These are phyloP conservation scores for Sceloporus undulatus DNA, from an alignment of 2,113 vertebrate species.

Conservation along the genomic window DNA sequence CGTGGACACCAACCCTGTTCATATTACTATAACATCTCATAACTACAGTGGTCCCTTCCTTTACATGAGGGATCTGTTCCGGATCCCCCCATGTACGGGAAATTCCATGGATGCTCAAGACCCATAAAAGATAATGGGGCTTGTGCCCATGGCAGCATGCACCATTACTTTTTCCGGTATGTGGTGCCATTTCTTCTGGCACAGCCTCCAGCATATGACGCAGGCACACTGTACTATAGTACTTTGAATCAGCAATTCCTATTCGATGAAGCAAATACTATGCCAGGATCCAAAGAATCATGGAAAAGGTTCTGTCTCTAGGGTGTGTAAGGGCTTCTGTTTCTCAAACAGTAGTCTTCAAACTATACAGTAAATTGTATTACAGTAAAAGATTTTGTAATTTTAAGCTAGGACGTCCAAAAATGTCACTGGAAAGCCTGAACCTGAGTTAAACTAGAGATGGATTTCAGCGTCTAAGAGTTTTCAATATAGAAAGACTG, in stretches of 20 bases:
- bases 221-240: too few relatives aligned
- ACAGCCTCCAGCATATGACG: too few relatives aligned
- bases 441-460: not conserved
- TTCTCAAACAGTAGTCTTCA: not conserved
- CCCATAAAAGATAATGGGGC: too few relatives aligned
- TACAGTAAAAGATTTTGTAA: not conserved
- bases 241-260: not conserved
- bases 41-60: too few relatives aligned
- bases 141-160: too few relatives aligned
- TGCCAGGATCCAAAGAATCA: not conserved
- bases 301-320: not conserved
- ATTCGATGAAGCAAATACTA: not conserved
- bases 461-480: not conserved
- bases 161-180: too few relatives aligned
- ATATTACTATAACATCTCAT: too few relatives aligned
- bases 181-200: too few relatives aligned
- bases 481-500: not conserved
- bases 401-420: too few relatives aligned
- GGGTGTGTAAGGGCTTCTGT: not conserved
- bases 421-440: not conserved
- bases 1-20: not conserved
- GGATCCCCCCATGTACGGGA: too few relatives aligned
- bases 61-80: too few relatives aligned
- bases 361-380: not conserved
- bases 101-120: too few relatives aligned